Base-by-base conservation (phyloP, 2,888 invertebrate species). In the Campoplex capitator region DNA sequence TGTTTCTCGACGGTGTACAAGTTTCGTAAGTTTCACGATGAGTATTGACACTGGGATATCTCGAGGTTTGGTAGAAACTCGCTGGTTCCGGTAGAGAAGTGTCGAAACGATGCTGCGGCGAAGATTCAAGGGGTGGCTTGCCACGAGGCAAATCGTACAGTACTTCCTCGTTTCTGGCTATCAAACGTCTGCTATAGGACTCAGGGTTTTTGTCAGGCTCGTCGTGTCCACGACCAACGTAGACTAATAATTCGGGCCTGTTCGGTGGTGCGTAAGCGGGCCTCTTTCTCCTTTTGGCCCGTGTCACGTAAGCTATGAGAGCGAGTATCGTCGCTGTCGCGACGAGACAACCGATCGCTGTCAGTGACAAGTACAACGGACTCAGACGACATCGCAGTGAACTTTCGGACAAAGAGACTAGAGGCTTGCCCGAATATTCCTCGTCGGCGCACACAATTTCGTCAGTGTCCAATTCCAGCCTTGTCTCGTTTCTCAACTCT, bases 361-460 rank as follows among this genome's bases (percentile, higher is more conserved):
- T 93, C 9, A 95, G 88, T 2, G 94, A 92, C 45, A 95, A 91
- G 79, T 94, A 94, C n/a, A 94, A 89, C 0, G 93, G 91, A 71
- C 93, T 93, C 73, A 94, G 85, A 0, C 93, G 90, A 77, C 94
- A 94, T 0, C 92, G 91, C 6, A 94, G 88, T 2, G 94, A 91
- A 42, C 93, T 91, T 67, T 94, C 94, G 68, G 92, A 89, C 4
- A 94, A 88, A 2, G 89, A 91, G 83, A 94, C 92, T 71, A 95
- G 89, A 0, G 93, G 89, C 74, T 94, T 94, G 0, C 94, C 94
- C 32, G 92, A 89, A 78, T 94, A 94, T 81, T 94, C 94, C 85
- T 94, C 92, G 89, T 94, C 94, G 71, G 91, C 90, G 90, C 94
- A 94, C 65, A 93, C 71, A 54, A 94, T 94, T 74, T 94, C 94